A percentile compares a stretch with the other conserved stretches of the same genome.
phyloP scores from a whole-genome alignment of 1,140 invertebrate species.

The Anoplolepis gracilipes region DNA sequence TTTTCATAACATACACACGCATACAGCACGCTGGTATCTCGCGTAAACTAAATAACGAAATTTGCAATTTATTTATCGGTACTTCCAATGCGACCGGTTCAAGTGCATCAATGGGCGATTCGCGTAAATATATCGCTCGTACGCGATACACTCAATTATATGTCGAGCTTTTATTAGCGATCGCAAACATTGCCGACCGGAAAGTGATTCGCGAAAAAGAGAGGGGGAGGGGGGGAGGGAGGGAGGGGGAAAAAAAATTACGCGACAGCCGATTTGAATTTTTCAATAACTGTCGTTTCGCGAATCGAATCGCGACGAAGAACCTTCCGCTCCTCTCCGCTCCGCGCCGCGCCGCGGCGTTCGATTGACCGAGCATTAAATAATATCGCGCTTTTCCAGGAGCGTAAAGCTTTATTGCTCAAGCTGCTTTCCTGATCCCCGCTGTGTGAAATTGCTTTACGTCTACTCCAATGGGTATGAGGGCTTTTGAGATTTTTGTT shows the following conservation, averaged over 20 bases:
- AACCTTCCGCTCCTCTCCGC: conserved; percentile 18
- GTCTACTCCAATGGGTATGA: conserved; percentile 65
- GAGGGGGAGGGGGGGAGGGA: background rate
- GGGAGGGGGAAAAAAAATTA: background rate
- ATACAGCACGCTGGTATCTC: conserved; percentile 40
- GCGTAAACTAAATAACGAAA: conserved; percentile 61
- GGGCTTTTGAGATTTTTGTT: conserved; percentile 74
- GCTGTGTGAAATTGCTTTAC: conserved; percentile 80
- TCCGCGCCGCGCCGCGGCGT: conserved; percentile 1
- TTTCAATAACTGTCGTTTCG: conserved; percentile 47
- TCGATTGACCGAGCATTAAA: conserved; percentile 71
- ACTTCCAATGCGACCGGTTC: conserved; percentile 40
- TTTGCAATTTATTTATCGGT: conserved; percentile 61
- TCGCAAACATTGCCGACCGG: conserved; percentile 44
- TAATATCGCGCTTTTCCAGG: conserved; percentile 72
- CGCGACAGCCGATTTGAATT: conserved; percentile 52
- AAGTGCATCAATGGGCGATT: conserved; percentile 58
- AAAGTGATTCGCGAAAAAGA: conserved; percentile 29
- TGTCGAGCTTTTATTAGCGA: conserved; percentile 59
- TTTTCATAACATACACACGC: conserved; percentile 38
- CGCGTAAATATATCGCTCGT: conserved; percentile 52
- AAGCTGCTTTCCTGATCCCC: conserved; percentile 76
- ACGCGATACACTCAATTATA: conserved; percentile 56
- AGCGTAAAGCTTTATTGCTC: conserved; percentile 56
- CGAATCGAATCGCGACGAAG: conserved; percentile 20